phyloP scores from a whole-genome alignment of 2,797 vertebrate species.

The Psittacula echo region DNA sequence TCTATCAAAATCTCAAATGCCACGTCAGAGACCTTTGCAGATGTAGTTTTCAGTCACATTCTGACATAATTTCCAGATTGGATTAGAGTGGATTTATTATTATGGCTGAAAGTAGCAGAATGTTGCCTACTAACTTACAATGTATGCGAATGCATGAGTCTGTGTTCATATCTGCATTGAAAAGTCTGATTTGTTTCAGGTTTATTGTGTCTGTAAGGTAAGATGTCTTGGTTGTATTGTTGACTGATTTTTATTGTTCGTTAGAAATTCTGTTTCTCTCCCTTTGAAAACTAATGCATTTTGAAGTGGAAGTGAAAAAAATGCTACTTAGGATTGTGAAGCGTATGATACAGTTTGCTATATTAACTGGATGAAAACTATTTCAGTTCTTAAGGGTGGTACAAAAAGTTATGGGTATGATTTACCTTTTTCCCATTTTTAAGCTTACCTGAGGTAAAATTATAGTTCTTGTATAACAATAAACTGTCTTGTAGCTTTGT shows the following conservation, averaged over 20 bases:
- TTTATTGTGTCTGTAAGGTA: neutral
- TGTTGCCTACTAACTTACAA: neutral
- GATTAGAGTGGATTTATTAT: neutral
- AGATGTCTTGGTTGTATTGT: neutral
- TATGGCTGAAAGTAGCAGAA: neutral
- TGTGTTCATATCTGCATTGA: neutral
- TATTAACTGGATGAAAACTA: neutral
- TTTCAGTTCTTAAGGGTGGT: neutral
- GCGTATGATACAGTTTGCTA: neutral
- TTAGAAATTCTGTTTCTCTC: neutral
- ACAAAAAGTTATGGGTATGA: neutral
- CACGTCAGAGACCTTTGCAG: neutral
- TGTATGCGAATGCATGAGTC: fast-evolving
- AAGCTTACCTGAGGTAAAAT: neutral
- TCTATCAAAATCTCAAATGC: neutral
- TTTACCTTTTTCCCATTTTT: neutral
- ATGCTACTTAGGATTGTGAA: neutral
- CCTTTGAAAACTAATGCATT: neutral
- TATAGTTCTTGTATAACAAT: neutral
- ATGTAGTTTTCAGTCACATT: neutral
- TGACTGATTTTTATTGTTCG: neutral
- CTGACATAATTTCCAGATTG: neutral
- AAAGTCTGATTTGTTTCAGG: neutral
- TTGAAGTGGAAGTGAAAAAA: neutral
- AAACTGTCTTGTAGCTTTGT: neutral